Percentiles rank a stretch among this genome's conserved stretches.
Conservation (phyloP, 2,113 vertebrate species). For the Chaenocephalus aceratus region DNA sequence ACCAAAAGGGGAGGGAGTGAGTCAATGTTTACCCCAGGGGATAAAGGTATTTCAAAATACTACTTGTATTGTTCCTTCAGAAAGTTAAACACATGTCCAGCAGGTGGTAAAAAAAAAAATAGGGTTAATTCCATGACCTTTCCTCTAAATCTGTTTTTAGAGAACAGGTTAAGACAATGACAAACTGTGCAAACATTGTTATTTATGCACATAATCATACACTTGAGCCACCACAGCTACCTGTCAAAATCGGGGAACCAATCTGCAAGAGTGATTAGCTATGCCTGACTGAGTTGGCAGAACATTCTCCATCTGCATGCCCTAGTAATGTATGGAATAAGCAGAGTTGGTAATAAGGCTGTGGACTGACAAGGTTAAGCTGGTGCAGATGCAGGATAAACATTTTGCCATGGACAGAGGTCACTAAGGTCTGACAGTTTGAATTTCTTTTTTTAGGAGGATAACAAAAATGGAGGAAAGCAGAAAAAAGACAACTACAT, state of each 20-base stretch:
- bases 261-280: constrained; percentile 84
- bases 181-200: constrained; percentile 69
- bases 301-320: constrained; percentile 83
- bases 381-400: constrained; percentile 70
- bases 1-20: background rate
- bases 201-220: constrained; percentile 84
- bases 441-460: constrained; percentile 25
- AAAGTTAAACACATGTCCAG: constrained; percentile 61
- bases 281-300: constrained; percentile 82
- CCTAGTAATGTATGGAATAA: constrained; percentile 78
- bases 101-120: constrained; percentile 36
- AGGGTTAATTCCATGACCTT: constrained; percentile 66
- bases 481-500: constrained; percentile 13
- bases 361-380: constrained; percentile 82
- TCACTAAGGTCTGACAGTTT: constrained; percentile 67
- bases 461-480: constrained; percentile 32
- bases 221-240: constrained; percentile 72
- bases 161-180: constrained; percentile 63
- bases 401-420: constrained; percentile 67
- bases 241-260: constrained; percentile 75
- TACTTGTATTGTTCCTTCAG: constrained; percentile 36
- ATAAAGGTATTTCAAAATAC: constrained; percentile 26
- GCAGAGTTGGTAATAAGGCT: constrained; percentile 64
- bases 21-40: background rate
- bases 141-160: constrained; percentile 48